A percentile compares a stretch with the other conserved stretches of the same genome.
These are phyloP conservation scores for Eupelmus urozonus DNA, from an alignment of 2,888 invertebrate genomes.

Conservation along the genomic window DNA sequence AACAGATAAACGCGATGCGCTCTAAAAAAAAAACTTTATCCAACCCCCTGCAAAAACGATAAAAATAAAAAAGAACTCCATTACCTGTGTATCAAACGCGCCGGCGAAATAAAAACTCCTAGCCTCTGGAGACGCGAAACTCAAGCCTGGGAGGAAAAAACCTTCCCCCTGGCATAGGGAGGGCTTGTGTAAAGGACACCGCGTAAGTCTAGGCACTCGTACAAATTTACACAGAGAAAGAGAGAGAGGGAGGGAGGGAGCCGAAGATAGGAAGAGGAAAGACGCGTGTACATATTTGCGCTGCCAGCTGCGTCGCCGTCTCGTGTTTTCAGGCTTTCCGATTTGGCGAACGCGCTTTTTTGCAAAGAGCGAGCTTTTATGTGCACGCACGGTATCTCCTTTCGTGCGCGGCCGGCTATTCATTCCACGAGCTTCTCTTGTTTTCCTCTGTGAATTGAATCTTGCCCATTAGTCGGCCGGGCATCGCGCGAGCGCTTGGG, in stretches of 20 bases:
- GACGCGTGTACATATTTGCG: slow-evolving; percentile 6
- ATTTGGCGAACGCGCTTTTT: neutral
- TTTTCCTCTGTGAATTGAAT: neutral
- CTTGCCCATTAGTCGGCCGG: neutral
- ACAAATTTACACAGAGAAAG: slow-evolving; percentile 38
- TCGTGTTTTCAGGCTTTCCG: neutral
- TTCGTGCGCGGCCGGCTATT: neutral
- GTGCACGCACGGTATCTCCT: neutral
- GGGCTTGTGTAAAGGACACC: too few species aligned
- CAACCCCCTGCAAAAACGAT: too few species aligned
- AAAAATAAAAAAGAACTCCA: too few species aligned
- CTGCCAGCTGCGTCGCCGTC: neutral
- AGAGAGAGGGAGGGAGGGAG: slow-evolving; percentile 15
- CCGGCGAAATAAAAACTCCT: too few species aligned
- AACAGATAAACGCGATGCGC: too few species aligned
- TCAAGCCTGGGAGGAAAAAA: too few species aligned
- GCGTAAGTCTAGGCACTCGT: slow-evolving; percentile 2
- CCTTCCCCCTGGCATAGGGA: too few species aligned
- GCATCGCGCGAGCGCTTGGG: neutral
- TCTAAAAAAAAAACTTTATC: too few species aligned
- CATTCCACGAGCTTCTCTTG: neutral
- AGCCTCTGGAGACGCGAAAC: too few species aligned
- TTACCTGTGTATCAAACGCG: too few species aligned
- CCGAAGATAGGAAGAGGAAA: neutral
- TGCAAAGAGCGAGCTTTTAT: neutral